A percentile compares a stretch with the other conserved stretches of the same genome.
Evolutionary conservation across 2,797 vertebrate species (phyloP).

Genomic region (Cryptoprocta ferox): DNA sequence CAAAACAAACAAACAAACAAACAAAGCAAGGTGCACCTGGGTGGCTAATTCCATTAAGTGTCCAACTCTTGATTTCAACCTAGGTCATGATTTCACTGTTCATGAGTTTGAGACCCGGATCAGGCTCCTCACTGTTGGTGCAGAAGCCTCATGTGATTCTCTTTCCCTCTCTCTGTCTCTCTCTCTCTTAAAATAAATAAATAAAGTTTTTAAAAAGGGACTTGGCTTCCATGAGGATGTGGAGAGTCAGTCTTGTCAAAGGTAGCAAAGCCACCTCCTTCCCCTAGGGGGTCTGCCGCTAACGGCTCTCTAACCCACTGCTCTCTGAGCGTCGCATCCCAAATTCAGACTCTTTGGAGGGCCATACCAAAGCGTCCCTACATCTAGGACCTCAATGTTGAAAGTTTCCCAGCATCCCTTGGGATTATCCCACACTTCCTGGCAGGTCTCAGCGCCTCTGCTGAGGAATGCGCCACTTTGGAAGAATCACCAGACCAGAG

Average conservation of each 20-base stretch:
- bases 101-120: no score
- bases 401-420: background rate
- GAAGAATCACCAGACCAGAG: background rate
- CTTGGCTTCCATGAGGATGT: background rate
- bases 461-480: fast-evolving
- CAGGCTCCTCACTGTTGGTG: no score
- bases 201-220: background rate
- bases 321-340: background rate
- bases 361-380: background rate
- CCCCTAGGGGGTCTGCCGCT: fast-evolving
- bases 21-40: no score
- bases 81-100: no score
- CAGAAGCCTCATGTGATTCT: no score
- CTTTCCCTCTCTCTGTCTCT: no score
- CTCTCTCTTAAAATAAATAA: no score
- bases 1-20: no score
- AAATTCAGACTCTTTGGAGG: background rate
- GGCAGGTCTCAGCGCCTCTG: background rate
- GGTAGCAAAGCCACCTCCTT: background rate
- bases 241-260: background rate
- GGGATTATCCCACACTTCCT: background rate
- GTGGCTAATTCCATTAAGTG: no score
- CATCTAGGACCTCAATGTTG: background rate
- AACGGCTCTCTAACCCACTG: background rate
- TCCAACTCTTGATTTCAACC: no score